Conservation (phyloP, 2,888 invertebrate species). For the Ichneumon xanthorius region DNA sequence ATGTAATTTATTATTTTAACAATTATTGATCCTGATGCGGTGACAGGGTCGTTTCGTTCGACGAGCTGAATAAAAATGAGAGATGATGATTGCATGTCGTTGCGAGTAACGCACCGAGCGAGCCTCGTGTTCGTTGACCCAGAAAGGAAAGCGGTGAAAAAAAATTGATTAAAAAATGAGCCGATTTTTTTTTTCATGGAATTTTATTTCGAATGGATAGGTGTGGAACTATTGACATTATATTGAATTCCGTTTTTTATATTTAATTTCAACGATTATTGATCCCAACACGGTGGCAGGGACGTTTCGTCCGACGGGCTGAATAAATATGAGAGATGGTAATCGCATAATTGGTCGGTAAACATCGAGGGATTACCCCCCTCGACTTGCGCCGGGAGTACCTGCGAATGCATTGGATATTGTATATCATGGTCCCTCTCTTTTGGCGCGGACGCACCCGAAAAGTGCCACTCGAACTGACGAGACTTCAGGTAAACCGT, state of each 20-base stretch:
- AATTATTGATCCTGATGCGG: not conserved
- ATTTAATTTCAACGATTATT: conserved; percentile 11
- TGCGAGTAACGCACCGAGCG: conserved; percentile 7
- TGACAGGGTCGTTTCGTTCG: conserved; percentile 24
- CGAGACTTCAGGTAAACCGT: conserved; percentile 55
- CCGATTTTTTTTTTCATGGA: conserved; percentile 13
- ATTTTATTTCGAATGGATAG: conserved; percentile 16
- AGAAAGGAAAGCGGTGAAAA: too few species aligned
- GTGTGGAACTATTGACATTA: not conserved
- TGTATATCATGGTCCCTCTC: not conserved
- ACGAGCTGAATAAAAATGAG: conserved; percentile 64
- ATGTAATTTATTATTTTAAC: not conserved
- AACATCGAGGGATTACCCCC: conserved; percentile 63
- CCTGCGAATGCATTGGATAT: conserved; percentile 51
- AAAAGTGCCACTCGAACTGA: conserved; percentile 57
- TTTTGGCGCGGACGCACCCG: conserved; percentile 23
- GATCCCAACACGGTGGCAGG: not conserved
- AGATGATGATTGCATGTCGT: conserved; percentile 59
- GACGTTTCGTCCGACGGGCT: conserved; percentile 45
- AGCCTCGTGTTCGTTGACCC: conserved; percentile 40
- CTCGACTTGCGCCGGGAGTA: conserved; percentile 62
- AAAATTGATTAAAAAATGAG: not conserved
- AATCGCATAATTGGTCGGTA: conserved; percentile 66
- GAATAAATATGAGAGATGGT: conserved; percentile 64
- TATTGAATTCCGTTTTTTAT: not conserved